phyloP scores from a whole-genome alignment of 2,888 invertebrate species.

The Lissonota sp. region DNA sequence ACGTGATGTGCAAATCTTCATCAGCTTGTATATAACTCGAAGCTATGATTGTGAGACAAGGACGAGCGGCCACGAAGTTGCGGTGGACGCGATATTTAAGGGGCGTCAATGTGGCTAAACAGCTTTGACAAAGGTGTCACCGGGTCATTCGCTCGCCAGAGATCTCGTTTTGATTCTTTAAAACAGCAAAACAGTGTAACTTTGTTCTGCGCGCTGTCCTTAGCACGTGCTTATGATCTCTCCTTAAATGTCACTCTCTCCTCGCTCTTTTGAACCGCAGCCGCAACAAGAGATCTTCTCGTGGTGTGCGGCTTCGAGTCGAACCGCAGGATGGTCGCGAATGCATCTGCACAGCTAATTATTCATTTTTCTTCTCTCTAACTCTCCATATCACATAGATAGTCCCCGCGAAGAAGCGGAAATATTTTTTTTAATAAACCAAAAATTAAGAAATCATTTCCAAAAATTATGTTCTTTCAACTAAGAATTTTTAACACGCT shows the following conservation, averaged over 20 bases:
- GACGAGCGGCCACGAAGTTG: conserved; percentile 12
- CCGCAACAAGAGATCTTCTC: conserved; percentile 48
- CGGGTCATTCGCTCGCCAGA: conserved; percentile 48
- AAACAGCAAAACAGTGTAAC: conserved; percentile 33
- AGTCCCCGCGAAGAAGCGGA: not conserved
- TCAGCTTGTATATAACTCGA: not conserved
- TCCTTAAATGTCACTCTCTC: not conserved
- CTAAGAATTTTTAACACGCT: too few relatives aligned
- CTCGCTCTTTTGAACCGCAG: conserved; percentile 1
- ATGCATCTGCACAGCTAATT: conserved; percentile 59
- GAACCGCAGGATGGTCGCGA: conserved; percentile 55
- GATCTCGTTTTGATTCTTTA: conserved; percentile 26
- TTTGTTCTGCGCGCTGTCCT: conserved; percentile 23
- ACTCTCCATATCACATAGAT: not conserved
- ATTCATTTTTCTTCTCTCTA: conserved; percentile 19
- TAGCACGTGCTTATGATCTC: too few relatives aligned
- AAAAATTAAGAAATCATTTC: not conserved
- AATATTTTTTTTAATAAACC: too few relatives aligned
- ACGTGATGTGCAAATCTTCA: too few relatives aligned
- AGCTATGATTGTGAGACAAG: conserved; percentile 9
- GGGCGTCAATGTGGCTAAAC: conserved; percentile 22
- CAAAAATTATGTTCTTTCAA: too few relatives aligned
- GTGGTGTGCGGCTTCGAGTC: conserved; percentile 10
- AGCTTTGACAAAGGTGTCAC: conserved; percentile 54
- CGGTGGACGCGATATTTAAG: conserved; percentile 34